Evolutionary conservation across 2,888 invertebrate genomes (phyloP).

Genomic region (Pollenia griseotomentosa): DNA sequence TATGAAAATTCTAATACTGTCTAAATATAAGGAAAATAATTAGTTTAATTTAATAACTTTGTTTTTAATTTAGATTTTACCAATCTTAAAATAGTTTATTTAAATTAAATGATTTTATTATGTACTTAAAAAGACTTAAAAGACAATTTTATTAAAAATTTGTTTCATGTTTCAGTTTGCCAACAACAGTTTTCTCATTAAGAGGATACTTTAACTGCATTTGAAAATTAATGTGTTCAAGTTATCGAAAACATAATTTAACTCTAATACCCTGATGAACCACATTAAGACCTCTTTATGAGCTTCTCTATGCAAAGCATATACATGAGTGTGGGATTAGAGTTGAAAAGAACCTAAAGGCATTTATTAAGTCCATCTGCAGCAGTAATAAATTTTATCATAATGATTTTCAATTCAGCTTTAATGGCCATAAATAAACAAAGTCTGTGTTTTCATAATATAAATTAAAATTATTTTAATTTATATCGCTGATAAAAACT

Average conservation of each 20-base stretch:
- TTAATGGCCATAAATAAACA: slow-evolving; percentile 4
- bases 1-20: no score
- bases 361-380: slow-evolving; percentile 17
- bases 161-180: no score
- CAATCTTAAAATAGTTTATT: no score
- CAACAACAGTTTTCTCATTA: no score
- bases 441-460: neutral
- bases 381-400: neutral
- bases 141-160: no score
- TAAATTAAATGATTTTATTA: no score
- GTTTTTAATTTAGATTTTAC: no score
- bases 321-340: neutral
- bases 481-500: neutral
- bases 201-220: neutral
- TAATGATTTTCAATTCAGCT: neutral
- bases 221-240: neutral
- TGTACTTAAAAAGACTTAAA: no score
- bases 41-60: no score
- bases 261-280: neutral
- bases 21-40: no score
- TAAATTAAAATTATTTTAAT: slow-evolving; percentile 1
- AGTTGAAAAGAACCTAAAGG: neutral
- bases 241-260: neutral
- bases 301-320: neutral
- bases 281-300: neutral